These are phyloP conservation scores for Bambusicola thoracicus DNA, from an alignment of 2,113 vertebrate species.

Conservation along the genomic window DNA sequence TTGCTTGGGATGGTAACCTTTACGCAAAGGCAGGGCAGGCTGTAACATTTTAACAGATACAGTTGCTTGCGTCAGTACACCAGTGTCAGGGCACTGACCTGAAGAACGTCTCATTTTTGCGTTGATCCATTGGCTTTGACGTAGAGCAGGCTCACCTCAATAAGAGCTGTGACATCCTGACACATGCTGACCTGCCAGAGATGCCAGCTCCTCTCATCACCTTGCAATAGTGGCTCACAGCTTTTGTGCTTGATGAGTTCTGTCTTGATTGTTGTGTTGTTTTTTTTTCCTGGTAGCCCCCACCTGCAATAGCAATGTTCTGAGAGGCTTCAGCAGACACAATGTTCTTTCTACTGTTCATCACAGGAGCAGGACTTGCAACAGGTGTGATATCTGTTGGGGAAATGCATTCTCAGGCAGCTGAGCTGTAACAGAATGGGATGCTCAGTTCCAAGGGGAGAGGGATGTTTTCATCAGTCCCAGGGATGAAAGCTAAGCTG, in stretches of 20 bases:
- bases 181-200: neutral
- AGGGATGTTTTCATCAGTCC: neutral
- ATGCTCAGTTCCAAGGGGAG: neutral
- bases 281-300: neutral
- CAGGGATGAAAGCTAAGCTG: neutral
- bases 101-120: neutral
- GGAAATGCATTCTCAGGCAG: neutral
- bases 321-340: neutral
- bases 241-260: neutral
- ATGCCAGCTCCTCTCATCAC: neutral
- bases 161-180: neutral
- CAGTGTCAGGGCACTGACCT: slow-evolving; percentile 36
- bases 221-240: neutral
- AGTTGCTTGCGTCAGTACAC: neutral
- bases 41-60: neutral
- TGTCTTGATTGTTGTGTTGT: neutral
- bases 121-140: neutral
- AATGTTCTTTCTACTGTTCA: neutral
- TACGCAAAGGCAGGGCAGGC: neutral
- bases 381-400: neutral
- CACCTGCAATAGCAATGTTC: neutral
- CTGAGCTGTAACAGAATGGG: neutral
- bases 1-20: neutral
- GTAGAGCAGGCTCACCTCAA: rapidly evolving
- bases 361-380: neutral